phyloP scores from a whole-genome alignment of 2,797 vertebrate species.

The Muscicapa comitata region DNA sequence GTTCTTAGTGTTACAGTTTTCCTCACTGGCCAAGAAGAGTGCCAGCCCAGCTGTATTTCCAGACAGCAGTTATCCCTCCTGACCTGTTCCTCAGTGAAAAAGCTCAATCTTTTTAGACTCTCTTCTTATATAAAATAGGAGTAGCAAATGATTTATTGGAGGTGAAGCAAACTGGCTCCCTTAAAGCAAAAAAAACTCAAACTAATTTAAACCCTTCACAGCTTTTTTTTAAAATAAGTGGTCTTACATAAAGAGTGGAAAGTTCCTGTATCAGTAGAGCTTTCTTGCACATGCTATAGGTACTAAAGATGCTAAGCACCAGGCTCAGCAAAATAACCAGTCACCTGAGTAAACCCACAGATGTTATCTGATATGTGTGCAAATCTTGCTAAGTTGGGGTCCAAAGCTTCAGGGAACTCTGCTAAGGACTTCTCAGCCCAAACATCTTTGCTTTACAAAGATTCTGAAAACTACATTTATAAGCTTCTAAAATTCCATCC shows the following conservation, averaged over 20 bases:
- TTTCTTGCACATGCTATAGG: background rate
- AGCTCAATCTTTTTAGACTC: background rate
- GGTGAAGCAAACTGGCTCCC: background rate
- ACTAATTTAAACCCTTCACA: background rate
- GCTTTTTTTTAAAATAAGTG: background rate
- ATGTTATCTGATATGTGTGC: fast-evolving
- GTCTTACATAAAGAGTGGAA: background rate
- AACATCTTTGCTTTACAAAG: background rate
- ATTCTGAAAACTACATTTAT: background rate
- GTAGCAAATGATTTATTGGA: background rate
- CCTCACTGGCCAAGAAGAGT: background rate
- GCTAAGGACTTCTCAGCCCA: background rate
- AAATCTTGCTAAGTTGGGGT: background rate
- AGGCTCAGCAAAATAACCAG: background rate
- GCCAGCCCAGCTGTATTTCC: background rate
- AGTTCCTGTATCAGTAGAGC: background rate
- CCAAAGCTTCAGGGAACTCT: background rate
- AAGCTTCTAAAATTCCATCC: background rate
- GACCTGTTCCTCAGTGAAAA: background rate
- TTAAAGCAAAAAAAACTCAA: background rate
- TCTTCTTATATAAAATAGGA: background rate
- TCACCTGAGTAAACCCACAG: background rate
- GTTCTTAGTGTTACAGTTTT: background rate
- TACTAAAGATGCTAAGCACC: background rate
- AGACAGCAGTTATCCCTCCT: background rate